A percentile compares a stretch with the other conserved stretches of the same genome.
These are phyloP conservation scores for Eueides isabella DNA, from an alignment of 1,140 invertebrate genomes.

Conservation along the genomic window DNA sequence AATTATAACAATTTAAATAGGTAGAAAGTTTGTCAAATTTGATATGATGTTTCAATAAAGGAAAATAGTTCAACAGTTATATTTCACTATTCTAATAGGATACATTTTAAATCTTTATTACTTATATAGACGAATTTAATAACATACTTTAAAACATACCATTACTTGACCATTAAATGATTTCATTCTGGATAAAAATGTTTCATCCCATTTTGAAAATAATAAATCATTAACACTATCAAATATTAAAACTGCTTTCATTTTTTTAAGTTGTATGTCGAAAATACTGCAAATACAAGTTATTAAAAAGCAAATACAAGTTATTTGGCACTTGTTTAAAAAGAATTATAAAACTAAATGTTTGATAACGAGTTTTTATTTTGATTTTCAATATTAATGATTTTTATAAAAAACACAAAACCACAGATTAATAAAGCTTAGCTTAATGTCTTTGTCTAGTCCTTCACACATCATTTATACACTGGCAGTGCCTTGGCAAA, in stretches of 20 bases:
- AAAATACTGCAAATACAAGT: background rate
- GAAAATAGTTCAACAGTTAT: too few species aligned
- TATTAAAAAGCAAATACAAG: background rate
- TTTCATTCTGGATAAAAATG: conserved; percentile 88
- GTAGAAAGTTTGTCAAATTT: too few species aligned
- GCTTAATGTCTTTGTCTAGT: too few species aligned
- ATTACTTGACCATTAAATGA: conserved; percentile 84
- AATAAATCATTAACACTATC: conserved; percentile 91
- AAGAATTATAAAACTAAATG: background rate
- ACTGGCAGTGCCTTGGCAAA: too few species aligned
- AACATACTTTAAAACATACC: conserved; percentile 15
- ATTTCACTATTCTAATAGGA: too few species aligned
- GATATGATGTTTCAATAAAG: too few species aligned
- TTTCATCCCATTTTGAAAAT: conserved; percentile 89
- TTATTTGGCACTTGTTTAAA: background rate
- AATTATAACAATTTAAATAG: background rate
- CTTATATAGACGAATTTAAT: background rate
- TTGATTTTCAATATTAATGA: background rate
- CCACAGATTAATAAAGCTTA: background rate
- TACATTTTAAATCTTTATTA: too few species aligned
- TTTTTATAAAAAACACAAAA: background rate
- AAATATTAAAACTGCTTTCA: conserved; percentile 90
- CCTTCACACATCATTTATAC: too few species aligned
- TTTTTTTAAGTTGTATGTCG: conserved; percentile 55
- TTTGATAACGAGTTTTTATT: background rate